phyloP scores from a whole-genome alignment of 2,888 invertebrate genomes.

The Apamea monoglypha region DNA sequence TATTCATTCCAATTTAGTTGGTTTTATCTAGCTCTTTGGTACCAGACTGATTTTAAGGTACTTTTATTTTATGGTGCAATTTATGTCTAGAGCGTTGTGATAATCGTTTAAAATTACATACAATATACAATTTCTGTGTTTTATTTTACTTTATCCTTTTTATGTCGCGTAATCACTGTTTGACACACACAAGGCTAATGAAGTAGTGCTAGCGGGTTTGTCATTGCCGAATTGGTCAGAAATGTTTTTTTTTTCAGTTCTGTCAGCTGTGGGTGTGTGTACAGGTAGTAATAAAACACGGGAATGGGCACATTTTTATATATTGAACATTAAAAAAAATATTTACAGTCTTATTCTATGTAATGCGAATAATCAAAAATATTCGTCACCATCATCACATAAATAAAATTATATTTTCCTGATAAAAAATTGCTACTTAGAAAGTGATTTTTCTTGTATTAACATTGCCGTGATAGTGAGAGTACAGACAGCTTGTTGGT shows the following conservation, averaged over 20 bases:
- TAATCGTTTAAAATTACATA: constrained; percentile 90
- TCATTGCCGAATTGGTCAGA: background rate
- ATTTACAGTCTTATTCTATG: constrained; percentile 81
- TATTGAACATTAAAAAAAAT: constrained; percentile 84
- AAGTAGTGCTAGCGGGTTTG: background rate
- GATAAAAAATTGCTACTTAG: constrained; percentile 3
- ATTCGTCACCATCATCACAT: constrained; percentile 50
- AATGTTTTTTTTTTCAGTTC: background rate
- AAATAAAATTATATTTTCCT: constrained; percentile 18
- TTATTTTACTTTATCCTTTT: constrained; percentile 53
- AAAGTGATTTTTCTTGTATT: background rate
- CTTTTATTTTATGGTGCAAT: constrained; percentile 90
- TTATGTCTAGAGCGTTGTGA: constrained; percentile 90
- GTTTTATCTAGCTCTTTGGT: constrained; percentile 87
- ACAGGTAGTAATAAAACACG: constrained; percentile 63
- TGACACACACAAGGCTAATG: background rate
- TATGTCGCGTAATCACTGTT: background rate
- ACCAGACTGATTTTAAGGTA: constrained; percentile 91
- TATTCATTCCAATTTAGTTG: constrained; percentile 89
- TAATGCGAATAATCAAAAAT: constrained; percentile 63
- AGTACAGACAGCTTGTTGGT: constrained; percentile 80
- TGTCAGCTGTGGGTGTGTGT: background rate
- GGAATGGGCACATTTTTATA: constrained; percentile 73
- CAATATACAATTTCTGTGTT: constrained; percentile 82
- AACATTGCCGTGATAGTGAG: constrained; percentile 72